Evolutionary conservation across 2,888 invertebrate genomes (phyloP).

Genomic region (Nemapogon koenigi): DNA sequence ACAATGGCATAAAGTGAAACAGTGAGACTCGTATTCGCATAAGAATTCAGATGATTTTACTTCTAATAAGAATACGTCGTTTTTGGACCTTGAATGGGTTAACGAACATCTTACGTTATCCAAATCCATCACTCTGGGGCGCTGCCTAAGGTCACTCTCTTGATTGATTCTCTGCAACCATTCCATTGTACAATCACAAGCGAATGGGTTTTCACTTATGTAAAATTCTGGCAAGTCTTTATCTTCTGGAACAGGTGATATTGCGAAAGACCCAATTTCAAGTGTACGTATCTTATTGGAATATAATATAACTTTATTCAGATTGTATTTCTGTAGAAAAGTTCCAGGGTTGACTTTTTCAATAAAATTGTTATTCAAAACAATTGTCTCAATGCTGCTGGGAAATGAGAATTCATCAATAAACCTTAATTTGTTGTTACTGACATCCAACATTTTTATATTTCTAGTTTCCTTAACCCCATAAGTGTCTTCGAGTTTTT

Average conservation of each 20-base stretch:
- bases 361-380: conserved; percentile 78
- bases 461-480: conserved; percentile 70
- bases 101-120: conserved; percentile 79
- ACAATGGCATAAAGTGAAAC: conserved; percentile 86
- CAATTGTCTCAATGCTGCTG: conserved; percentile 74
- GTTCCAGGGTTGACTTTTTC: conserved; percentile 73
- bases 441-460: conserved; percentile 79
- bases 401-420: conserved; percentile 75
- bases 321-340: conserved; percentile 71
- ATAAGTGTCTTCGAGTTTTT: conserved; percentile 76
- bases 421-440: conserved; percentile 73
- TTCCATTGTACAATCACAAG: conserved; percentile 88
- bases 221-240: conserved; percentile 79
- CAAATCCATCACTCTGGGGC: conserved; percentile 81
- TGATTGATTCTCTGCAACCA: conserved; percentile 84
- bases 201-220: conserved; percentile 82
- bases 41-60: conserved; percentile 79
- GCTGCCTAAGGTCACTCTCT: conserved; percentile 73
- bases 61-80: conserved; percentile 69
- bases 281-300: conserved; percentile 76
- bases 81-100: conserved; percentile 70
- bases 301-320: conserved; percentile 79
- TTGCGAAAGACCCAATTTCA: conserved; percentile 73
- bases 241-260: conserved; percentile 69
- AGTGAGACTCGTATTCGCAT: conserved; percentile 82